Evolutionary conservation across 2,888 invertebrate species (phyloP), one percentile per base, ranked within the genome.

Genomic region (Andrena chrysosceles): DNA sequence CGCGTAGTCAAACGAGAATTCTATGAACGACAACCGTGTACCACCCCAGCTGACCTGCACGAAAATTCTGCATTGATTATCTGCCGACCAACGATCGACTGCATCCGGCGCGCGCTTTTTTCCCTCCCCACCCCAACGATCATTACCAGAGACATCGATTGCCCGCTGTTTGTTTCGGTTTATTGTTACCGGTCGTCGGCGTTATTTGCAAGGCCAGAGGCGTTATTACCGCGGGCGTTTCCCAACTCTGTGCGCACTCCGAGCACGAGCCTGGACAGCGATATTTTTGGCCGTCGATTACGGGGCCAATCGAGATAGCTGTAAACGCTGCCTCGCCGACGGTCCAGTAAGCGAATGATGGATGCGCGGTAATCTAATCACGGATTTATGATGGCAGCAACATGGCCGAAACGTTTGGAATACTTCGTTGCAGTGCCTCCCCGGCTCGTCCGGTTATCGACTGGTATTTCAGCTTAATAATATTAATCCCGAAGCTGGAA

Each of bases 11-110:
- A 56, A 56, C 56, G 56, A 26, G 56, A 56, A 56, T 56, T 56
- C 56, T 56, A 56, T 56, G 56, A 56, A 56, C 42, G 42, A 42
- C 42, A 42, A 42, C 52, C 67, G 33, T 52, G 67, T 52, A 56
- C 56, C 31, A 1, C 31, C 60, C 59, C 63, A 60, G 59, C 60
- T 49, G 63, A 29, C 54, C 67, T 62, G 54, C 71, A 81, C 70
- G 82, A 83, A 81, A 81, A 83, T 76, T 81, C 71, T 49, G 52
- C 75, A 62, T 63, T 72, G 75, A 83, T 83, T 81, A 81, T 73
- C 76, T 52, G 20, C 56, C 23, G 23, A 13, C 56, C 23, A 4
- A 10, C 74, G 69, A 81, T 62, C 69, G 69, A 42, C 42, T 42
- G 42, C 42, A 42, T 42, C 42, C 33, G 63, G 59, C 64, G 74